Evolutionary conservation across 2,888 invertebrate genomes (phyloP), one percentile per base, ranked within the genome.

Genomic region (Cheilosia scutellata): DNA sequence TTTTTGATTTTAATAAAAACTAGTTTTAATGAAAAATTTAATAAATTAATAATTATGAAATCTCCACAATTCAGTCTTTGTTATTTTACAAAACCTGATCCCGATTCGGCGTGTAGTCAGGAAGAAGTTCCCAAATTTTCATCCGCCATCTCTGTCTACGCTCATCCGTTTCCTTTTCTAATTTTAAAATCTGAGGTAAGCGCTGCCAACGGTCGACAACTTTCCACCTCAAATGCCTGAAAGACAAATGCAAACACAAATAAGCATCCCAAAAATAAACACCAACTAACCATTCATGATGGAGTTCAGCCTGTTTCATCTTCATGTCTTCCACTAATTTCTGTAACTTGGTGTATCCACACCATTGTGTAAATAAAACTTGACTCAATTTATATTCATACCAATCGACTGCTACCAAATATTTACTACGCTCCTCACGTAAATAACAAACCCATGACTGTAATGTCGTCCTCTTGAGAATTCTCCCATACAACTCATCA

Each of bases 331-430:
- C 92, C 80, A 94, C 93, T 58, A 93, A 90, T 88, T 92, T 94
- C 44, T 93, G 89, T 29, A 93, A 89, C 5, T 91, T 90, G 0
- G 93, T 91, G 25, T 93, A 93, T 55, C 91, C 90, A 2, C 92
- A 90, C 93, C 95, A 95, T 76, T 91, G 91, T 42, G 92, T 91
- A 63, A 95, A 94, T 60, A 92, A 92, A 51, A 92, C 89, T 63
- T 94, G 94, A 57, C 93, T 93, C n/a, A 95, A 89, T 87, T 94
- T 94, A 74, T 95, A 92, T 82, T 96, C 95, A 88, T 94, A 94
- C 91, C 95, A 95, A 90, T 96, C 96, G 72, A 94, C 94, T 3
- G 96, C 96, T 1, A 96, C 95, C 92, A 95, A 95, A 89, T 93
- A 93, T 90, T 95, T 95, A 87, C 94, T 92, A 47, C 89, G 89